Percentiles rank a stretch among this genome's conserved stretches.
Conservation (phyloP, 2,888 invertebrate species). For the Athalia circularis region DNA sequence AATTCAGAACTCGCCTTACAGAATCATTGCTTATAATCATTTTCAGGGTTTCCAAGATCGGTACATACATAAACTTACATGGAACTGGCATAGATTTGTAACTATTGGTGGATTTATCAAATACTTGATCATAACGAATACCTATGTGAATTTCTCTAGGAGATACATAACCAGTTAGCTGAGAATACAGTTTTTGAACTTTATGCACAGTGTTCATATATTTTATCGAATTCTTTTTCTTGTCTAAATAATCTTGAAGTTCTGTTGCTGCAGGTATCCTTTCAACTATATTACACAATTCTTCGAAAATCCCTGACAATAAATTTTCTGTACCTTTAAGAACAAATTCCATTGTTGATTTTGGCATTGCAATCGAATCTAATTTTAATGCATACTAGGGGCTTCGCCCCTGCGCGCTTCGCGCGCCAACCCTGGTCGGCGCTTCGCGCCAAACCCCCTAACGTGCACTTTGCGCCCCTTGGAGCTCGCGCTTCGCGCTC, state of each 20-base stretch:
- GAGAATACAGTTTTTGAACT: conserved; percentile 12
- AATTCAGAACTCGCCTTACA: background rate
- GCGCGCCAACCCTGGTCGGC: too few relatives aligned
- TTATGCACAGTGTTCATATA: background rate
- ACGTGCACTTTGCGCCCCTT: too few relatives aligned
- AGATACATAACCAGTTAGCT: conserved; percentile 36
- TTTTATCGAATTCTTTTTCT: background rate
- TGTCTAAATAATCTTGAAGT: conserved; percentile 2
- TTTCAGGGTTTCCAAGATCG: conserved; percentile 45
- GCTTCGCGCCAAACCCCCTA: too few relatives aligned
- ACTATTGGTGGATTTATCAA: conserved; percentile 31
- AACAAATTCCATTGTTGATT: conserved; percentile 17
- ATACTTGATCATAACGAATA: conserved; percentile 47
- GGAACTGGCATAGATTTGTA: conserved; percentile 39
- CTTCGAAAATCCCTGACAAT: background rate
- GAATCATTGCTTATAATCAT: conserved; percentile 29
- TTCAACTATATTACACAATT: background rate
- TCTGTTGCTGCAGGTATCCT: background rate
- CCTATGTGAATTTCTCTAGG: conserved; percentile 47
- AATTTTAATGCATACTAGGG: conserved; percentile 35
- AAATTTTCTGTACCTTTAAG: background rate
- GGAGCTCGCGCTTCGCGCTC: too few relatives aligned
- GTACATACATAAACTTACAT: conserved; percentile 48
- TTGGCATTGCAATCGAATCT: background rate
- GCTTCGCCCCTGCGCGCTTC: too few relatives aligned